A percentile compares a stretch with the other conserved stretches of the same genome.
phyloP scores from a whole-genome alignment of 2,888 invertebrate genomes.

The Portevinia maculata region DNA sequence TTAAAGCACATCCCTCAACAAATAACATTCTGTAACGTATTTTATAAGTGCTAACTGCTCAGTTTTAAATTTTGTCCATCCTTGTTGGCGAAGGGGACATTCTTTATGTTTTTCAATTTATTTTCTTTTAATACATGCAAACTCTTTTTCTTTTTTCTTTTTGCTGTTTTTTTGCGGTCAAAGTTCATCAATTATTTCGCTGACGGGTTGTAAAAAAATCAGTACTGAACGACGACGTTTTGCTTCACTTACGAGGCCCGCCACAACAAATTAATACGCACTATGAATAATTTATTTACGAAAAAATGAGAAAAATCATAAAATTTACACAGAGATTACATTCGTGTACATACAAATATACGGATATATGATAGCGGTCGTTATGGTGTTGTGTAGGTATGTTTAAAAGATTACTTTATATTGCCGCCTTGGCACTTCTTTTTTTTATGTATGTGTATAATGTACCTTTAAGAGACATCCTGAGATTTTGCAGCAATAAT shows the following conservation, averaged over 20 bases:
- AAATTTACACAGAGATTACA: constrained; percentile 66
- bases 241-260: constrained; percentile 43
- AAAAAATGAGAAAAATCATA: constrained; percentile 60
- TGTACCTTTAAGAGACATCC: constrained; percentile 15
- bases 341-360: constrained; percentile 51
- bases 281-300: constrained; percentile 66
- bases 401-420: constrained; percentile 33
- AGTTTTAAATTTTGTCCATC: constrained; percentile 22
- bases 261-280: constrained; percentile 62
- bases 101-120: constrained; percentile 8
- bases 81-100: constrained; percentile 10
- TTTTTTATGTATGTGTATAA: background rate
- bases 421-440: constrained; percentile 10
- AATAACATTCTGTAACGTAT: background rate
- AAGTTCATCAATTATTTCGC: constrained; percentile 67
- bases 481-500: constrained; percentile 31
- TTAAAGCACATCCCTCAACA: background rate
- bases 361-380: constrained; percentile 27
- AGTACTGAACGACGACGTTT: constrained; percentile 57
- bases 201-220: constrained; percentile 51
- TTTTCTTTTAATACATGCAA: constrained; percentile 31
- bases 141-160: constrained; percentile 30
- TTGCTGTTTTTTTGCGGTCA: constrained; percentile 37
- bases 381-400: constrained; percentile 53
- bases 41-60: constrained; percentile 17